A percentile compares a stretch with the other conserved stretches of the same genome.
These are phyloP conservation scores for Diadegma fenestrale DNA, from an alignment of 2,888 invertebrate genomes.

Conservation along the genomic window DNA sequence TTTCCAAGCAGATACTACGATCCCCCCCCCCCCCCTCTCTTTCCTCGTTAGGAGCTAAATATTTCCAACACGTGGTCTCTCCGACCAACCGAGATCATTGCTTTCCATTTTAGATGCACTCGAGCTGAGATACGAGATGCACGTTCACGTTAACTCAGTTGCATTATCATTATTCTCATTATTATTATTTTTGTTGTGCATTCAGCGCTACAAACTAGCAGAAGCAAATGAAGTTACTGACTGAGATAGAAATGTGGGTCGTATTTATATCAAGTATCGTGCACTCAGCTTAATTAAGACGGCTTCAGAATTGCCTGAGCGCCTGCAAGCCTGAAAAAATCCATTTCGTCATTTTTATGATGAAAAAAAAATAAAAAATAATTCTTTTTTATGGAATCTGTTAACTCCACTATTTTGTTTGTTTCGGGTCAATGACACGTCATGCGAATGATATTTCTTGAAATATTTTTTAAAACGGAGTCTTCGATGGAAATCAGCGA, in stretches of 20 bases:
- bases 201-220: not conserved
- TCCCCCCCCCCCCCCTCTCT: not conserved
- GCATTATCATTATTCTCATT: conserved; percentile 4
- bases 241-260: not conserved
- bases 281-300: not conserved
- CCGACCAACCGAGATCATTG: conserved; percentile 37
- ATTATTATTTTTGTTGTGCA: conserved; percentile 26
- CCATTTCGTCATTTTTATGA: not conserved
- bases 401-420: too few species aligned
- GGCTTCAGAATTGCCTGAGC: not conserved
- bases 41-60: conserved; percentile 15
- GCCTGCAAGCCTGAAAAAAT: not conserved
- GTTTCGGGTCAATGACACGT: too few species aligned
- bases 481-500: too few species aligned
- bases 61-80: conserved; percentile 49
- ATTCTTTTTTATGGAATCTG: not conserved
- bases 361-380: not conserved
- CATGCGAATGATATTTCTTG: too few species aligned
- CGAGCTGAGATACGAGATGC: conserved; percentile 23
- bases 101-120: conserved; percentile 60
- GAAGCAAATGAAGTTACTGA: not conserved
- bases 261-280: conserved; percentile 31
- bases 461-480: too few species aligned
- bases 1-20: conserved; percentile 72
- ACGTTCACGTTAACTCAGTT: not conserved